These are phyloP conservation scores for Serranus cabrilla DNA, from an alignment of 2,797 vertebrate species.

Conservation along the genomic window DNA sequence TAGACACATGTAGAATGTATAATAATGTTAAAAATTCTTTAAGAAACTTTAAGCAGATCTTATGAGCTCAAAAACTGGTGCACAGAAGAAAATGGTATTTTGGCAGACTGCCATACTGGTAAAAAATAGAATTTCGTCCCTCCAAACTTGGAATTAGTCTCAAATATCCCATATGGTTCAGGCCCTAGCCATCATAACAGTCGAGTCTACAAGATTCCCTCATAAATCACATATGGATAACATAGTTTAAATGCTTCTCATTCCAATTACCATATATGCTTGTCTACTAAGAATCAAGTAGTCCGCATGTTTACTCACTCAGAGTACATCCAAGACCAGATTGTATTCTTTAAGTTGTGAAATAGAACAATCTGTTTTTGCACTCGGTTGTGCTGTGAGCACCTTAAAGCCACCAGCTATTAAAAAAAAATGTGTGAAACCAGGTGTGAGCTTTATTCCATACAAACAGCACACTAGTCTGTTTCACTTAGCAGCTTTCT, in stretches of 20 bases:
- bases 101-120: too few species aligned
- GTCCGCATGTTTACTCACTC: not conserved
- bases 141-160: too few species aligned
- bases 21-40: too few species aligned
- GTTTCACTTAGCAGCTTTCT: not conserved
- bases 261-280: not conserved
- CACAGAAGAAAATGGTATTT: too few species aligned
- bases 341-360: not conserved
- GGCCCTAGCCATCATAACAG: not conserved
- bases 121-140: too few species aligned
- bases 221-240: not conserved
- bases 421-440: slow-evolving; percentile 12
- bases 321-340: not conserved
- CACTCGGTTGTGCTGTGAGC: not conserved
- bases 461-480: not conserved
- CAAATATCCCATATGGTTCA: too few species aligned
- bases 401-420: slow-evolving; percentile 8
- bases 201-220: not conserved
- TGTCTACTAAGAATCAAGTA: not conserved
- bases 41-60: too few species aligned
- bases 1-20: too few species aligned
- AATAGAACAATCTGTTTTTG: slow-evolving; percentile 5
- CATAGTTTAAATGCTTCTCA: not conserved
- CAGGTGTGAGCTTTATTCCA: not conserved
- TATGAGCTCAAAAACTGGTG: too few species aligned